Conservation (phyloP, 2,888 invertebrate species). For the Steromphala cineraria region DNA sequence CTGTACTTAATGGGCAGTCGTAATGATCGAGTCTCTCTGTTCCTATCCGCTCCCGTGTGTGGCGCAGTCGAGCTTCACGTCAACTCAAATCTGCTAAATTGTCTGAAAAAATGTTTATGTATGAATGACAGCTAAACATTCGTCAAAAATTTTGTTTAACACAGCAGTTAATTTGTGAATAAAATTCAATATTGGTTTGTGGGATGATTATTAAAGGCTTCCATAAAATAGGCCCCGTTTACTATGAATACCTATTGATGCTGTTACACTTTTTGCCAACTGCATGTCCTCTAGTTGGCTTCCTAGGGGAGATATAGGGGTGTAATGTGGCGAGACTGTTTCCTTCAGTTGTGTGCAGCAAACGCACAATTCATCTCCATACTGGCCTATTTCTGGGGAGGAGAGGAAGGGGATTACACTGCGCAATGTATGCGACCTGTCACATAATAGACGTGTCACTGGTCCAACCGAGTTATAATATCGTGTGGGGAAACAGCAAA, state of each 20-base stretch:
- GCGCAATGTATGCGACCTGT: no score
- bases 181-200: neutral
- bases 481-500: no score
- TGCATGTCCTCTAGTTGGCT: neutral
- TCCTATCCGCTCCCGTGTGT: neutral
- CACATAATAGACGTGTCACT: no score
- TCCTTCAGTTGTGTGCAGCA: no score
- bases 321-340: neutral
- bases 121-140: neutral
- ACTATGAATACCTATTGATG: neutral
- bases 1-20: neutral
- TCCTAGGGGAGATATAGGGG: neutral
- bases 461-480: no score
- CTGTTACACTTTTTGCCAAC: neutral
- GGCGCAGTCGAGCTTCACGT: neutral
- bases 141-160: constrained; percentile 5
- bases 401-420: no score
- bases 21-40: neutral
- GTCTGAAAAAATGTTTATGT: neutral
- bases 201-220: neutral
- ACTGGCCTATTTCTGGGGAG: no score
- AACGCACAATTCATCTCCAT: no score
- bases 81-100: neutral
- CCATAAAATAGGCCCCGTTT: neutral
- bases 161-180: constrained; percentile 5